Evolutionary conservation across 2,113 vertebrate species (phyloP), one percentile per base, ranked within the genome.

Genomic region (Phylloscopus trochiloides): DNA sequence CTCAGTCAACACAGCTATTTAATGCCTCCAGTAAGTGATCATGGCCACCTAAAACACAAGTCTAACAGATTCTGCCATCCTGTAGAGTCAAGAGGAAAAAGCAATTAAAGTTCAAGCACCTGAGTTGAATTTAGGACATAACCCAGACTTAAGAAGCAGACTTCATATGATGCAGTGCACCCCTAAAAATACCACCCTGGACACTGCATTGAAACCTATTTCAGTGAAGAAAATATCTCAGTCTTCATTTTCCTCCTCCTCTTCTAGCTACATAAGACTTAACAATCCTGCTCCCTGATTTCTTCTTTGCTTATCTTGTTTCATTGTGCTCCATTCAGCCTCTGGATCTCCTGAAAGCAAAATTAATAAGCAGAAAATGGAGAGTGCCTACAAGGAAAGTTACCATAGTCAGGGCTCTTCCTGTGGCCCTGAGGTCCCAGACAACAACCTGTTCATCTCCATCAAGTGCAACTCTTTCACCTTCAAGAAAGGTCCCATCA

Each of bases 1-100:
- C 6, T 50, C 0, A 0, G 25, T 36, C 45, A 31, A 32, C 11
- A 12, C 1, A 9, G n/a, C 17, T 52, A 5, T 31, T 51, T 17
- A 17, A 66, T 17, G 61, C 17, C 12, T 66, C 10, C 36, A 32
- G 10, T 14, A 22, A 66, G 11, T 38, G 29, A 28, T 67, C 52
- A 52, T 7, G 13, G 42, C 19, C 43, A 62, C 73, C 38, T 57
- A 28, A 62, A 80, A 14, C 28, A 48, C 12, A 16, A 61, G 6
- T 84, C 32, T 36, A 13, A 66, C 28, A 71, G 32, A 45, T 25
- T 75, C 13, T 36, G 14, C n/a, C 11, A 43, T 20, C 22, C 31
- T 65, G 20, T 25, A 50, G 28, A 55, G 32, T 28, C 6, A 28
- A 71, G 17, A 73, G 14, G 36, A 47, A 84, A 54, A 55, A 24